Evolutionary conservation across 2,113 vertebrate species (phyloP), one percentile per base, ranked within the genome.

Genomic region (Neodontobutis hainanensis): DNA sequence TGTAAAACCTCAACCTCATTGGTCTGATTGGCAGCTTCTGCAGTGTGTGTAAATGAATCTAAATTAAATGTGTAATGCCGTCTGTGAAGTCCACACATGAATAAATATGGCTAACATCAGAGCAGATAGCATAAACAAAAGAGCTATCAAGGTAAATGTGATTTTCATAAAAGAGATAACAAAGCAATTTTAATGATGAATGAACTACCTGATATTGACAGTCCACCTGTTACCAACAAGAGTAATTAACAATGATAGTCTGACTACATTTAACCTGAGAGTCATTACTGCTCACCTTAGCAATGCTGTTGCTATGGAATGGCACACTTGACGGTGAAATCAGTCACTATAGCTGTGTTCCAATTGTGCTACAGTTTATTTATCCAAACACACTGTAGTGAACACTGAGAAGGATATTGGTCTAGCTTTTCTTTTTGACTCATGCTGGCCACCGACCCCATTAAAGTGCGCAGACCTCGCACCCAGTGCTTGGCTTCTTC

Each of bases 401-500:
- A 47, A 74, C 45, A 70, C 48, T 6, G 51, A 14, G 52, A 85
- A 99, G 95, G 97, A 98, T 99, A 99, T 93, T 99, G 96, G 71
- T 98, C 96, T 0, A 99, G 94, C 53, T 95, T 96, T 69, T 98
- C 96, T 0, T 90, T 87, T 85, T 99, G 97, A 82, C 85, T 97
- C 97, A 98, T 98, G 88, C 88, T 93, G 61, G 92, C 86, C 6
- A 94, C 92, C 9, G 92, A 84, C 0, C 87, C 89, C 75, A 95
- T 93, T 48, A 99, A 85, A 7, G 93, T 95, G 69, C 89, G 88
- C 59, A 99, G 92, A 1, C 97, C 97, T 9, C 90, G 91, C 65
- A 96, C 94, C 97, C 97, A 99, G 84, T 88, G 77, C 62, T 82
- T 91, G 0, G 95, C 96, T n/a, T 96, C 96, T 4, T 94, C 92